phyloP scores from a whole-genome alignment of 2,113 vertebrate genomes.

The Pan troglodytes region NHGRI_mPanTro3-v2.1_pri NC_072411.2:92862001-92862500 shows the following conservation, averaged over 20 bases:
- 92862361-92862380: not conserved
- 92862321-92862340: not conserved
- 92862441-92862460: no score
- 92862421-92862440: not conserved
- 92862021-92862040: no score
- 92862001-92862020: no score
- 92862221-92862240: not conserved
- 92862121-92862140: not conserved
- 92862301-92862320: not conserved
- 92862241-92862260: not conserved
- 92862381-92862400: not conserved
- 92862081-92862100: not conserved
- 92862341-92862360: not conserved
- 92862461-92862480: no score
- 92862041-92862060: no score
- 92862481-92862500: no score
- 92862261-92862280: conserved; percentile 16
- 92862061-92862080: not conserved
- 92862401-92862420: not conserved
- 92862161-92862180: not conserved
- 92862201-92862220: not conserved
- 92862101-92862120: not conserved
- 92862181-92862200: not conserved
- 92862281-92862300: not conserved
- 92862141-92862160: not conserved